A percentile compares a stretch with the other conserved stretches of the same genome.
Conservation (phyloP, 2,888 invertebrate species). For the Drosophila barbarae region DNA sequence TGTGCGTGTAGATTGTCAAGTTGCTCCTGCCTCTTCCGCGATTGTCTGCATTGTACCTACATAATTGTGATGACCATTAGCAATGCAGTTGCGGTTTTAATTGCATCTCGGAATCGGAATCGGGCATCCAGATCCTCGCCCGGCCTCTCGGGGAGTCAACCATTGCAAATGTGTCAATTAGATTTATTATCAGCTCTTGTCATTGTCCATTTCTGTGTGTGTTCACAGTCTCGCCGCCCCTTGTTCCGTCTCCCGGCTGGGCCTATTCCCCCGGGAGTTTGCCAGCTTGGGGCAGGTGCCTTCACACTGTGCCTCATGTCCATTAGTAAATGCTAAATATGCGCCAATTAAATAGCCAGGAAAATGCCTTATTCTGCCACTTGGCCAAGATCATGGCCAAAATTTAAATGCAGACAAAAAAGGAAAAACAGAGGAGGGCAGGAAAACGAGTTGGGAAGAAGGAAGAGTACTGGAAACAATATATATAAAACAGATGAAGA, state of each 20-base stretch:
- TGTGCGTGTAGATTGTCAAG: constrained; percentile 65
- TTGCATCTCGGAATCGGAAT: constrained; percentile 51
- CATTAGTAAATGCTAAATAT: constrained; percentile 72
- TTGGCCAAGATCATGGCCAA: constrained; percentile 34
- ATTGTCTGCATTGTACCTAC: constrained; percentile 1
- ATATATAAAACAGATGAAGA: background rate
- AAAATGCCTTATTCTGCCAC: constrained; percentile 62
- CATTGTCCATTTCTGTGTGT: constrained; percentile 39
- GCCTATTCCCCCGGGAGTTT: constrained; percentile 47
- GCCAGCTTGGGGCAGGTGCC: constrained; percentile 55
- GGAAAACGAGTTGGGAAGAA: constrained; percentile 1
- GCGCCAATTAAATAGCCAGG: constrained; percentile 65
- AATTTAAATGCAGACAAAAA: constrained; percentile 31
- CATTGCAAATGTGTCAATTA: constrained; percentile 79
- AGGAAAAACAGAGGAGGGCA: constrained; percentile 35
- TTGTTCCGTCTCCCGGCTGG: background rate
- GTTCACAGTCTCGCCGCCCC: constrained; percentile 27
- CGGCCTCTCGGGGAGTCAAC: constrained; percentile 44
- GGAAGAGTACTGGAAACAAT: constrained; percentile 5
- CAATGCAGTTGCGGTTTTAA: constrained; percentile 61
- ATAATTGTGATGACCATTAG: constrained; percentile 53
- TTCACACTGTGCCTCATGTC: constrained; percentile 62
- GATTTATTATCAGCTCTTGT: constrained; percentile 78
- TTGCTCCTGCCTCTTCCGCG: constrained; percentile 21
- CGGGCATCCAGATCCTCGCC: constrained; percentile 42